A percentile compares a stretch with the other conserved stretches of the same genome.
These are phyloP conservation scores for Aurelia sp. DNA, from an alignment of 30 jellyfish, hydroid and myxozoan genomes.

Conservation along the genomic window DNA sequence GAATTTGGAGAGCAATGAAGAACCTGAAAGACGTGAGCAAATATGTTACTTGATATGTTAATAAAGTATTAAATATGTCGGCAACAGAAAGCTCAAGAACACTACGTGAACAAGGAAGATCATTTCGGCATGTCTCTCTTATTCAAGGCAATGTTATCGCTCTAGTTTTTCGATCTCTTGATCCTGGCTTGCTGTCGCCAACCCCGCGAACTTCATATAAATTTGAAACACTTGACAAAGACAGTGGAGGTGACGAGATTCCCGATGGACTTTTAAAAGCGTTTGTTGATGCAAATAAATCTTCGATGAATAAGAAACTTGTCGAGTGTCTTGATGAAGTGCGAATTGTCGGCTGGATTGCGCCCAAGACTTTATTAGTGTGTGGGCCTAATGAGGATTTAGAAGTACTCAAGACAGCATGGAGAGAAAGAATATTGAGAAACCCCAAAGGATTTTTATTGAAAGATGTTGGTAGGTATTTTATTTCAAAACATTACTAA, in stretches of 20 bases:
- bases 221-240: neutral
- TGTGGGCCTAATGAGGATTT: conserved; percentile 79
- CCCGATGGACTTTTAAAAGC: conserved; percentile 54
- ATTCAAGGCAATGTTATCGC: conserved; percentile 53
- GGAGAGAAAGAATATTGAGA: conserved; percentile 80
- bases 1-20: no score
- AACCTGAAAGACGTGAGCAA: no score
- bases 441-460: conserved; percentile 76
- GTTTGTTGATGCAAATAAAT: conserved; percentile 64
- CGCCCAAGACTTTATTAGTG: conserved; percentile 72
- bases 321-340: conserved; percentile 74
- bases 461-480: conserved; percentile 84
- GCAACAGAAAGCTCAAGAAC: conserved; percentile 34
- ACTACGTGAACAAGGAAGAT: conserved; percentile 46
- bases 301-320: conserved; percentile 68
- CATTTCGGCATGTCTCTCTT: conserved; percentile 39
- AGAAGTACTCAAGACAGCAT: conserved; percentile 65
- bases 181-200: conserved; percentile 19
- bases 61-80: conserved; percentile 32
- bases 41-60: neutral
- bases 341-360: conserved; percentile 80
- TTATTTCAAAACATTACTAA: neutral
- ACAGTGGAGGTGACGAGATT: neutral
- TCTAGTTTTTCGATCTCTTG: conserved; percentile 63
- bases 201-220: neutral